Evolutionary conservation across 1,140 invertebrate species (phyloP), one percentile per base, ranked within the genome.

Genomic region (Aradophagus sp.): DNA sequence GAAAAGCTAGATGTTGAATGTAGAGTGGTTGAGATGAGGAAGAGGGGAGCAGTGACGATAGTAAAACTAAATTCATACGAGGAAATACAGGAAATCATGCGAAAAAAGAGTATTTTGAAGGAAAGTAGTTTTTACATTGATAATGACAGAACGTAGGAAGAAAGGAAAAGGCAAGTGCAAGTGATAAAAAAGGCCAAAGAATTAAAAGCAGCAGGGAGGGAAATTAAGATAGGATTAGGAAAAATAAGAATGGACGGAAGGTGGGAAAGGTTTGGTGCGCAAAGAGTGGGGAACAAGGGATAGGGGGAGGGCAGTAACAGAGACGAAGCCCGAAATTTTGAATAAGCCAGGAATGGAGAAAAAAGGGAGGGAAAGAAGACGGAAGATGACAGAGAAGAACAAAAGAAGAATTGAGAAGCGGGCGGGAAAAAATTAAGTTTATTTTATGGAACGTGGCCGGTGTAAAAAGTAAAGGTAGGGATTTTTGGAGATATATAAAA

Each of bases 101-200:
- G 23, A 19, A 65, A 38, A 13, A 71, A 53, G 19, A 36, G 32
- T 17, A 16, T 17, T 5, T 16, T 72, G 15, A 72, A 45, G 44
- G 69, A 55, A 2, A 63, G 35, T 4, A 56, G 29, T 0, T 55
- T 66, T 23, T 73, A 41, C 27, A 70, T 73, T 12, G 63, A 75
- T 6, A 47, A 70, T 19, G 73, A 75, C 12, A 11, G 19, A 15
- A 69, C 58, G 1, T 45, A 34, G 23, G n/a, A 31, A 10, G 20
- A 23, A 23, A 23, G 20, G 8, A 4, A 23, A 8, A 8, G 4
- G 20, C 20, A 23, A 23, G 20, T 5, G 4, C 20, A 23, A 31
- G 4, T 8, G 29, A 31, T 11, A 31, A 8, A 11, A 5, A 31
- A 31, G n/a, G n/a, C n/a, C n/a, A 11, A 10, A 10, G 2, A 31